Percentiles rank a stretch among this genome's conserved stretches.
Evolutionary conservation across 2,113 vertebrate genomes (phyloP).

Genomic region (Variabilichromis moorii): DNA sequence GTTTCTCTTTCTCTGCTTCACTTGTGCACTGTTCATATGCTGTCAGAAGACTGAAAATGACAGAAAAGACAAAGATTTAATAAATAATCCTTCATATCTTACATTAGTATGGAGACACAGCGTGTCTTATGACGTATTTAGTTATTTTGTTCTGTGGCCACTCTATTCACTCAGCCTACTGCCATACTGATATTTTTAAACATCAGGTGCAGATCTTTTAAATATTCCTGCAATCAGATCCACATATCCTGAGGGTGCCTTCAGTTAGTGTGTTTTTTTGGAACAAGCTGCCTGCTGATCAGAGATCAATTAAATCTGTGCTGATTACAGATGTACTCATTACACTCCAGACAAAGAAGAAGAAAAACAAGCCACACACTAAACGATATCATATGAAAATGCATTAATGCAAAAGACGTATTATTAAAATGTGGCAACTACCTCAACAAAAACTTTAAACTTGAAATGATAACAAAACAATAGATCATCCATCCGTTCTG

Average conservation of each 20-base stretch:
- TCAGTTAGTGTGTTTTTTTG: accelerated
- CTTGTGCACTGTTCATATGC: slow-evolving; percentile 73
- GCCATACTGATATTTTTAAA: neutral
- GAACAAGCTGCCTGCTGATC: neutral
- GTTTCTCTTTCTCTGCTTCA: slow-evolving; percentile 71
- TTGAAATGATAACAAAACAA: neutral
- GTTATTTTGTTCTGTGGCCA: neutral
- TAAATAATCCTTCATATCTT: neutral
- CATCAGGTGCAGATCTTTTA: neutral
- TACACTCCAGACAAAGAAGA: neutral
- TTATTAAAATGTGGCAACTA: neutral
- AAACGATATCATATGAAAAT: accelerated
- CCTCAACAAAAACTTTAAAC: neutral
- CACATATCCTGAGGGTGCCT: neutral
- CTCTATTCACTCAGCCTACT: accelerated
- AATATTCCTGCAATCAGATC: neutral
- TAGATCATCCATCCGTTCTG: neutral
- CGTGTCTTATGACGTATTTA: accelerated
- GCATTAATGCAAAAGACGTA: neutral
- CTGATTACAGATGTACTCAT: accelerated
- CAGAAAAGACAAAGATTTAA: neutral
- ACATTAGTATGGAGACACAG: neutral
- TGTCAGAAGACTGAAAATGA: slow-evolving; percentile 66
- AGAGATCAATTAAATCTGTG: neutral
- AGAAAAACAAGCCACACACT: accelerated